Percentiles rank a stretch among this genome's conserved stretches.
Evolutionary conservation across 1,140 invertebrate species (phyloP).

Genomic region (Tigriopus japonicus): DNA sequence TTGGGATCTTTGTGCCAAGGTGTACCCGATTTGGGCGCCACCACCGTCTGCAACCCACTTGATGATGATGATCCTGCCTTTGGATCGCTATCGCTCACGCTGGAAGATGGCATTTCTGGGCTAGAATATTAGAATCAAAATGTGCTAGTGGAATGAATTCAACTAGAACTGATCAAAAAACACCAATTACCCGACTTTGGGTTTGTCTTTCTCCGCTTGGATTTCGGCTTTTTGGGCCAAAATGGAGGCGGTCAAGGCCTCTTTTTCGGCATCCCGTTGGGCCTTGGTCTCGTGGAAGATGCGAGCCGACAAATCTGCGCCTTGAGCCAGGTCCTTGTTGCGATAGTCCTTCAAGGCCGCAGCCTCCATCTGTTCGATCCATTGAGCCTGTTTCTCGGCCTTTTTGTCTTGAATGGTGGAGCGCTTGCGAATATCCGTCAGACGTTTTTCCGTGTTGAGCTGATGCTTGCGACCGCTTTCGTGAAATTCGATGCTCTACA

Average conservation of each 20-base stretch:
- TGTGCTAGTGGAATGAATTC: too few species aligned
- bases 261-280: conserved; percentile 22
- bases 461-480: conserved; percentile 81
- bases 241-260: conserved; percentile 22
- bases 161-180: too few species aligned
- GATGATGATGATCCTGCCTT: conserved; percentile 21
- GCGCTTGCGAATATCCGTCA: conserved; percentile 62
- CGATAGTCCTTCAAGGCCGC: conserved; percentile 54
- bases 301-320: conserved; percentile 46
- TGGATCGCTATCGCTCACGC: too few species aligned
- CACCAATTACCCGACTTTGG: too few species aligned
- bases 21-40: conserved; percentile 4
- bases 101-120: too few species aligned
- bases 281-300: conserved; percentile 24
- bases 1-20: conserved; percentile 18
- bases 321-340: conserved; percentile 48
- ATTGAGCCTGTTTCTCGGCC: conserved; percentile 48
- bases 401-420: conserved; percentile 54
- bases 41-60: background rate
- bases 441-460: conserved; percentile 67
- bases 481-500: conserved; percentile 74
- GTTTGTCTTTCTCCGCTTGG: background rate
- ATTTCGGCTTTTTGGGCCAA: background rate
- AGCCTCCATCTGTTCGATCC: conserved; percentile 69
- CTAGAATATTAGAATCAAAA: too few species aligned